Base-by-base conservation (phyloP, 2,797 vertebrate genomes). In the Chaetodon trifasciatus region DNA sequence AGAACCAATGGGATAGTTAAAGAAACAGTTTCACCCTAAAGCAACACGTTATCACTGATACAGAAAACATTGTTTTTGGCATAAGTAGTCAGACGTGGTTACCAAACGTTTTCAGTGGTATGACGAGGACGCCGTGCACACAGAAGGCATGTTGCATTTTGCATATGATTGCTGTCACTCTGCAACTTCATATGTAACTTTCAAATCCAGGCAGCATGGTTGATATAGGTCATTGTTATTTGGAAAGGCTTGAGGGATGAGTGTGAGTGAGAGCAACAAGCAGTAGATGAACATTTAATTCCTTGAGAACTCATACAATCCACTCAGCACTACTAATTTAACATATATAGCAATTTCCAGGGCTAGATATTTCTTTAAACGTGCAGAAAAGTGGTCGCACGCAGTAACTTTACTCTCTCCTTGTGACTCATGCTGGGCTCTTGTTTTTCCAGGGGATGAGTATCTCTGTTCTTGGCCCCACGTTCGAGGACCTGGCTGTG, bases 401-500 rank as follows among this genome's bases (percentile, higher is more conserved):
- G 4, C 32, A 44, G 19, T 17, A 37, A 49, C 10, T 56, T 4
- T 17, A 3, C 13, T 3, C 16, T 12, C 19, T 47, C 13, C 3
- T 3, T 50, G 23, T 24, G 24, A 53, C 17, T 42, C n/a, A 0
- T 24, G 40, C 12, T 58, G 53, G 11, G 19, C 4, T 52, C 39
- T 10, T 68, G n/a, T 68, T 53, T 82, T 83, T 91, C 15, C 76
- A 99, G 98, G 98, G 98, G 23, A 96, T 98, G 97, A 93, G 96
- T 57, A 95, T 98, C 82, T 97, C 97, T 0, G 94, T 98, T 10
- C 74, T 99, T 3, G 98, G 98, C 23, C 98, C 98, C 12, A 99
- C 97, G 0, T 96, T 99, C 67, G 95, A 94, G 76, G 97, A 97
- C 79, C 88, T 99, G 91, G 98, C 98, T n/a, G 67, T 79, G 68